Conservation (phyloP, 2,797 vertebrate genomes). For the Acanthiza pusilla region DNA sequence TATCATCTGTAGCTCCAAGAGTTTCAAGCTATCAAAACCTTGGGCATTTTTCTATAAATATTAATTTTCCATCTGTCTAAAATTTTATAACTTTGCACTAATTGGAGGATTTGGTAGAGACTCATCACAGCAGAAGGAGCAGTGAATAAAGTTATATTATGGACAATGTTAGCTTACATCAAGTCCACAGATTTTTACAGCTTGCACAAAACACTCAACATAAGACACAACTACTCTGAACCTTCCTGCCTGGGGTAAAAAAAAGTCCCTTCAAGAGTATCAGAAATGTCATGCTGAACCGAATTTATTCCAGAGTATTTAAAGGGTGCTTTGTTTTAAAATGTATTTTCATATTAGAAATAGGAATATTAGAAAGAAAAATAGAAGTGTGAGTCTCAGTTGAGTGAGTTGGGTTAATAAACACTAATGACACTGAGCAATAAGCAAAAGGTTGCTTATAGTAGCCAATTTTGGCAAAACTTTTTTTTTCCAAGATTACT, state of each 20-base stretch:
- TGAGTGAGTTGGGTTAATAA: constrained; percentile 8
- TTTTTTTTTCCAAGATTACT: background rate
- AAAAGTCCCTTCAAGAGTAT: background rate
- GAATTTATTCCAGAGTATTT: background rate
- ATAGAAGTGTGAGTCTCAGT: background rate
- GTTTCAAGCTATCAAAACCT: background rate
- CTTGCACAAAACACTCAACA: background rate
- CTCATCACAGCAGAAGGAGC: background rate
- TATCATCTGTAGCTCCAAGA: background rate
- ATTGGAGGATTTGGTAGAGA: background rate
- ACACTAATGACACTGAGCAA: constrained; percentile 6
- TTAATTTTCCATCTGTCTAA: background rate
- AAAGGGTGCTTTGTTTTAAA: background rate
- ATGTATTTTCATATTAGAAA: background rate
- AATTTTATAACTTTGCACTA: background rate
- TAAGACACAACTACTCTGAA: background rate
- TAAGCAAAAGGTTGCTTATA: constrained; percentile 18
- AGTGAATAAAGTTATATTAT: background rate
- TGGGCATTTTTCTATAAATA: constrained; percentile 14
- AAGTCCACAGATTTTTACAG: background rate
- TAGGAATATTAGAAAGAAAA: background rate
- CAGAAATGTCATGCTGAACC: background rate
- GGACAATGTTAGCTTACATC: background rate
- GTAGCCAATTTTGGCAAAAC: background rate
- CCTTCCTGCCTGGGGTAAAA: background rate